A percentile compares a stretch with the other conserved stretches of the same genome.
Conservation (phyloP, 2,888 invertebrate species). For the Hofmannophila pseudospretella region DNA sequence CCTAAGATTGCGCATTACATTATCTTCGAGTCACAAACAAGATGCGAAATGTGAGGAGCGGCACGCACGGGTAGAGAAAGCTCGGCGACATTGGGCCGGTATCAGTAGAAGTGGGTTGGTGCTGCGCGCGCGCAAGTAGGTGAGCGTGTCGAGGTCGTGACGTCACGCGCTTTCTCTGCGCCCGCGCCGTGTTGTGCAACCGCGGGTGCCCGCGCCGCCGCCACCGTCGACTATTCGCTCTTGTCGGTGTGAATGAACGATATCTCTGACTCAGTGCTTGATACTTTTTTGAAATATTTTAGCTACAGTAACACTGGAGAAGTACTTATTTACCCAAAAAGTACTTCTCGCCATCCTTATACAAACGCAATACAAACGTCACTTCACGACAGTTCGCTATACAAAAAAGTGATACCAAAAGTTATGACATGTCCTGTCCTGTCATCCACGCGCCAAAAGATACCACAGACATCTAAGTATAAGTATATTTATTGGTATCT, state of each 20-base stretch:
- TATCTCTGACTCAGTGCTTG: conserved; percentile 6
- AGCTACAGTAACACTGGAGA: neutral
- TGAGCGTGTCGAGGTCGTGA: conserved; percentile 77
- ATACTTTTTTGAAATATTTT: neutral
- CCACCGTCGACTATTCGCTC: conserved; percentile 17
- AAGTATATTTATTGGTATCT: too few species aligned
- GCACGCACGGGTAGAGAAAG: conserved; percentile 41
- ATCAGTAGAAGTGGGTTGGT: conserved; percentile 61
- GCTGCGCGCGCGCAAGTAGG: conserved; percentile 61
- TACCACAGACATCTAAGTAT: too few species aligned
- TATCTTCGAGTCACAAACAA: neutral
- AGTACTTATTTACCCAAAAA: too few species aligned
- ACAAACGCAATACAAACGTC: too few species aligned
- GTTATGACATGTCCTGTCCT: too few species aligned
- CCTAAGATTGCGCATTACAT: conserved; percentile 2
- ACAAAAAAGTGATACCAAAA: too few species aligned
- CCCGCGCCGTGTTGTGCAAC: conserved; percentile 62
- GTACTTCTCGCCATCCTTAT: too few species aligned
- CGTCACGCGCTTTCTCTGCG: conserved; percentile 75
- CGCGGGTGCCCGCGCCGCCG: conserved; percentile 19
- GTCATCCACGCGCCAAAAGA: too few species aligned
- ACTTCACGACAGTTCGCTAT: too few species aligned
- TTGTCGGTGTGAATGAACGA: conserved; percentile 14
- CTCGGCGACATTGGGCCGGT: conserved; percentile 57
- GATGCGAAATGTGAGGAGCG: conserved; percentile 9